These are phyloP conservation scores for Pagrus major DNA, from an alignment of 2,113 vertebrate genomes.

Conservation along the genomic window DNA sequence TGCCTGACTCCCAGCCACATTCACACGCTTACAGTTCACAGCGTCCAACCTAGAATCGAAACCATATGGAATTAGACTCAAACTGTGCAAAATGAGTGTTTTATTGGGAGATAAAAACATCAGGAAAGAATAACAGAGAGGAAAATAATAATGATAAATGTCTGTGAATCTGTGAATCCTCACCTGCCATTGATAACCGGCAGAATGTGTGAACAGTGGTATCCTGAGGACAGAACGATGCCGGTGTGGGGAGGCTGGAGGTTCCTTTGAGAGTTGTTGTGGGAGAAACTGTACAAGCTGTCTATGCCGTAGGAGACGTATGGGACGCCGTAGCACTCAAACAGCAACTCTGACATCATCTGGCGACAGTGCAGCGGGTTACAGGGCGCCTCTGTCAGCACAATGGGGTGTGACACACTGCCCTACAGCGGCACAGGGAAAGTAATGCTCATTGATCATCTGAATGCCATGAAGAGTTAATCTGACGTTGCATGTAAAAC, in stretches of 20 bases:
- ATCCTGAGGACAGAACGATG: slow-evolving; percentile 93
- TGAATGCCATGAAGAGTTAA: neutral
- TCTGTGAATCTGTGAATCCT: slow-evolving; percentile 42
- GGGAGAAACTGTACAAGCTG: slow-evolving; percentile 92
- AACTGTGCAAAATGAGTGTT: neutral
- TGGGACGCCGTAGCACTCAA: slow-evolving; percentile 95
- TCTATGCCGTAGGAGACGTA: slow-evolving; percentile 94
- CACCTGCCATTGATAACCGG: slow-evolving; percentile 95
- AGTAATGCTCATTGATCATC: neutral
- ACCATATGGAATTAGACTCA: neutral
- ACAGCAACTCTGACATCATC: slow-evolving; percentile 93
- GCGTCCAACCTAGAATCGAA: slow-evolving; percentile 88
- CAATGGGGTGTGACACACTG: slow-evolving; percentile 82
- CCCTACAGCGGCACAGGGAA: slow-evolving; percentile 53
- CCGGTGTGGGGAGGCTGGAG: slow-evolving; percentile 82
- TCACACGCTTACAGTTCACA: slow-evolving; percentile 93
- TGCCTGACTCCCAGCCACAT: slow-evolving; percentile 93
- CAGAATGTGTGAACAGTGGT: slow-evolving; percentile 94
- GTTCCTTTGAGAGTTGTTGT: slow-evolving; percentile 81
- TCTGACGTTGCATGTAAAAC: neutral
- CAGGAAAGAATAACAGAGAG: neutral
- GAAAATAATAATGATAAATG: no score
- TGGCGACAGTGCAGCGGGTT: slow-evolving; percentile 87
- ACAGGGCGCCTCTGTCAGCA: slow-evolving; percentile 86
- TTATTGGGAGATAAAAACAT: neutral